Conservation (phyloP, 2,888 invertebrate genomes). For the Clunio marinus region DNA sequence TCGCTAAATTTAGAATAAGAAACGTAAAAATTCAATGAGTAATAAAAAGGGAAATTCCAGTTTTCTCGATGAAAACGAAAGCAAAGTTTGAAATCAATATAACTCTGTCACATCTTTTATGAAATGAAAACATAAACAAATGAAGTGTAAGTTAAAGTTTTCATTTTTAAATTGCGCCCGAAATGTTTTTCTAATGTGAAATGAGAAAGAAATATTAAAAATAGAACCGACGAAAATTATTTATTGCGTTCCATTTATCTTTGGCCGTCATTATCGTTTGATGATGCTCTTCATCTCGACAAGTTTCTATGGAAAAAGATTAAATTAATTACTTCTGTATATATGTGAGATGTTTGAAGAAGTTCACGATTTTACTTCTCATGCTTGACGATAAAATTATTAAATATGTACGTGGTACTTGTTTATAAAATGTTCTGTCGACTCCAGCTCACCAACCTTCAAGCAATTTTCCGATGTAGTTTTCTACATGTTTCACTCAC, state of each 20-base stretch:
- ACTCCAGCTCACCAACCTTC: background rate
- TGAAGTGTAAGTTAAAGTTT: too few relatives aligned
- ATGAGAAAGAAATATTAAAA: constrained; percentile 1
- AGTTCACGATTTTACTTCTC: background rate
- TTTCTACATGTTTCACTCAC: background rate
- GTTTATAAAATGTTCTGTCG: constrained; percentile 12
- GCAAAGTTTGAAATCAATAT: too few relatives aligned
- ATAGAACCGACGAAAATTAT: background rate
- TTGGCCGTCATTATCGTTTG: background rate
- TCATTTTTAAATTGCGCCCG: too few relatives aligned
- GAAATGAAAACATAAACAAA: too few relatives aligned
- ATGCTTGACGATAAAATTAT: too few relatives aligned
- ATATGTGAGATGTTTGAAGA: background rate
- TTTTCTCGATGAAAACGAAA: too few relatives aligned
- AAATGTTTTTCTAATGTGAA: too few relatives aligned
- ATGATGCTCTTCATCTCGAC: constrained; percentile 6
- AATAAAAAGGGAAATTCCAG: too few relatives aligned
- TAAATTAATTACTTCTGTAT: constrained; percentile 25
- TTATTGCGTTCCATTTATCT: background rate
- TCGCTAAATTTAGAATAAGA: too few relatives aligned
- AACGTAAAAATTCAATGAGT: too few relatives aligned
- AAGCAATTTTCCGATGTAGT: background rate
- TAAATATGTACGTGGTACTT: constrained; percentile 8
- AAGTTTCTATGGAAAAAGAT: background rate
- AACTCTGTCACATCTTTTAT: too few relatives aligned